A percentile compares a stretch with the other conserved stretches of the same genome.
phyloP scores from a whole-genome alignment of 2,113 vertebrate genomes.

The Tinamus guttatus region DNA sequence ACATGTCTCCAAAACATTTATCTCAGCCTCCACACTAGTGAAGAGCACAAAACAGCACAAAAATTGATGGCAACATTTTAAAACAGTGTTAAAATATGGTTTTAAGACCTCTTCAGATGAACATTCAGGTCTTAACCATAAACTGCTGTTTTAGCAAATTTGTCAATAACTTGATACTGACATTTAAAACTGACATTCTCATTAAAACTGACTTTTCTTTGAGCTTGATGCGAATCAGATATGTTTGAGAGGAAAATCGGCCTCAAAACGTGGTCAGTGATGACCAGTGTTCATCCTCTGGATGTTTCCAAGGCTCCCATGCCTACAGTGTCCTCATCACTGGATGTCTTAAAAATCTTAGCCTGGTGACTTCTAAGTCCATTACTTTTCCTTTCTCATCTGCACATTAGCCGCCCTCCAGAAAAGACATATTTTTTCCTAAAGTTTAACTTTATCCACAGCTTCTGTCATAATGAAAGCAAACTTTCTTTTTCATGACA shows the following conservation, averaged over 20 bases:
- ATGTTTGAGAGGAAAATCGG: not conserved
- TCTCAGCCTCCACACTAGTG: not conserved
- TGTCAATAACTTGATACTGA: not conserved
- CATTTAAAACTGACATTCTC: not conserved
- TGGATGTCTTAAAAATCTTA: not conserved
- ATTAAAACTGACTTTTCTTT: not conserved
- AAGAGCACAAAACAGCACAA: not conserved
- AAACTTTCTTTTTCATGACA: not conserved
- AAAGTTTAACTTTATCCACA: not conserved
- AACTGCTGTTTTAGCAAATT: not conserved
- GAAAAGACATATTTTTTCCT: not conserved
- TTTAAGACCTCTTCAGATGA: not conserved
- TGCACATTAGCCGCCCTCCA: not conserved
- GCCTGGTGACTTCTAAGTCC: not conserved
- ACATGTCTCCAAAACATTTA: not conserved
- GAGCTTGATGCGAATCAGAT: not conserved
- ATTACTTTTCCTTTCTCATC: not conserved
- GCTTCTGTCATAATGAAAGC: not conserved
- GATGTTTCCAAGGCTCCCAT: not conserved
- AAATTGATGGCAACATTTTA: conserved; percentile 17
- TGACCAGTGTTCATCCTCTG: not conserved
- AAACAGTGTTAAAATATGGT: conserved; percentile 6
- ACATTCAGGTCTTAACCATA: not conserved
- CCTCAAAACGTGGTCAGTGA: not conserved
- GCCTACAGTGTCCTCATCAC: not conserved